Evolutionary conservation across 2,797 vertebrate species (phyloP), one percentile per base, ranked within the genome.

Genomic region (Fringilla coelebs): DNA sequence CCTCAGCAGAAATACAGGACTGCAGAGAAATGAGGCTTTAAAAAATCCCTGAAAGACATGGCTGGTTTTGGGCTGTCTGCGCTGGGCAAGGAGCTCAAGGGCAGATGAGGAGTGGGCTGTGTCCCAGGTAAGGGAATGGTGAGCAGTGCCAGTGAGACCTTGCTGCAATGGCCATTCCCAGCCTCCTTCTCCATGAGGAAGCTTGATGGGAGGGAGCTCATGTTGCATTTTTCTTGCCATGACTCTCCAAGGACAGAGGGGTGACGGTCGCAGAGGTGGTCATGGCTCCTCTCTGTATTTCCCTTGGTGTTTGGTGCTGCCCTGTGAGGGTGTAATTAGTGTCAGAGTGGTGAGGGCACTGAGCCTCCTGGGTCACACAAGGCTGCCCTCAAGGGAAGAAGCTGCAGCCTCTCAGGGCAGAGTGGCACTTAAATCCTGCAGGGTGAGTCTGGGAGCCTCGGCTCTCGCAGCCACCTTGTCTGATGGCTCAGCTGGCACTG

Each of bases 171-270:
- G 34, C 63, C 7, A 3, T 6, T 1, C 7, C 66, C 51, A 57
- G 34, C 10, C 9, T 9, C 1, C 0, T 6, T 15, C 1, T 8
- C n/a, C 29, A 2, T 1, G 28, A 73, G 7, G 52, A 85, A 52
- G 32, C 9, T 43, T 19, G 48, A 15, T 19, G 45, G 21, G 55
- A 78, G 24, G 26, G 16, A 83, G 25, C 28, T 63, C 51, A 3
- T 17, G 17, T 1, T 73, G 43, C 7, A 0, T 72, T 79, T 75
- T 32, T 60, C 24, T 10, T 61, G 49, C 14, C 7, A 1, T 3
- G 4, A 9, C 63, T 29, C 32, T 48, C 12, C 6, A 20, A 52
- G 38, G 46, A 32, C 17, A 6, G n/a, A 1, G 32, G 43, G 7
- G 24, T 60, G 57, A 13, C 10, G 43, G 34, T 13, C 2, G 0